A percentile compares a stretch with the other conserved stretches of the same genome.
These are phyloP conservation scores for Meiosimyza platycephala DNA, from an alignment of 2,888 invertebrate genomes.

Conservation along the genomic window DNA sequence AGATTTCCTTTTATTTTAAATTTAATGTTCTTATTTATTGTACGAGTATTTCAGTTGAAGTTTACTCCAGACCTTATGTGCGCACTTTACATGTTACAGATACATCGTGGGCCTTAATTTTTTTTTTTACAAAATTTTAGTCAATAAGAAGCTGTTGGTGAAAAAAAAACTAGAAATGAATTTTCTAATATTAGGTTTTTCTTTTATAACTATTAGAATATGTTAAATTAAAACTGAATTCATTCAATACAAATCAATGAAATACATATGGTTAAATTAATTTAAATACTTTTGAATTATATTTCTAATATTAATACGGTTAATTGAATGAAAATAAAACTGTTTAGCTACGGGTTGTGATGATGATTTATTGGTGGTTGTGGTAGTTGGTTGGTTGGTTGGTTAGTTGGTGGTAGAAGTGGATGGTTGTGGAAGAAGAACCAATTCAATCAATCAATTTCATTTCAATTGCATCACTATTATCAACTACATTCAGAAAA, in stretches of 20 bases:
- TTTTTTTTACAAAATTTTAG: no score
- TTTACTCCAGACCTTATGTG: no score
- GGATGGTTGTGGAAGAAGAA: slow-evolving; percentile 30
- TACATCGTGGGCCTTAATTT: no score
- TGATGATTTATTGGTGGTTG: slow-evolving; percentile 31
- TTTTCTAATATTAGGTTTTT: no score
- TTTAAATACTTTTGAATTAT: neutral
- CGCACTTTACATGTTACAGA: no score
- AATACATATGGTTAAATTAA: slow-evolving; percentile 5
- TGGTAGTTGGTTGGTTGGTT: slow-evolving; percentile 27
- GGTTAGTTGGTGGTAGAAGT: slow-evolving; percentile 18
- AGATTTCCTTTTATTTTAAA: no score
- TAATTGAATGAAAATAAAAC: slow-evolving; percentile 16
- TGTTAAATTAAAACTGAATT: slow-evolving; percentile 19
- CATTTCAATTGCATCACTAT: slow-evolving; percentile 42
- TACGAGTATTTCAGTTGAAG: no score
- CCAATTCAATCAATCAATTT: slow-evolving; percentile 37
- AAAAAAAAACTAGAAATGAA: no score
- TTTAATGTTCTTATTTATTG: no score
- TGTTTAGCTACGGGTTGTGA: slow-evolving; percentile 27
- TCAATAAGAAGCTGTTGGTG: no score
- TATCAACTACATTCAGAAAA: slow-evolving; percentile 41
- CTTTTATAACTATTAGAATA: neutral
- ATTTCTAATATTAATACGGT: slow-evolving; percentile 9
- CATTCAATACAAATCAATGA: slow-evolving; percentile 27